These are phyloP conservation scores for Rafetus swinhoei DNA, from an alignment of 2,113 vertebrate species.

Conservation along the genomic window DNA sequence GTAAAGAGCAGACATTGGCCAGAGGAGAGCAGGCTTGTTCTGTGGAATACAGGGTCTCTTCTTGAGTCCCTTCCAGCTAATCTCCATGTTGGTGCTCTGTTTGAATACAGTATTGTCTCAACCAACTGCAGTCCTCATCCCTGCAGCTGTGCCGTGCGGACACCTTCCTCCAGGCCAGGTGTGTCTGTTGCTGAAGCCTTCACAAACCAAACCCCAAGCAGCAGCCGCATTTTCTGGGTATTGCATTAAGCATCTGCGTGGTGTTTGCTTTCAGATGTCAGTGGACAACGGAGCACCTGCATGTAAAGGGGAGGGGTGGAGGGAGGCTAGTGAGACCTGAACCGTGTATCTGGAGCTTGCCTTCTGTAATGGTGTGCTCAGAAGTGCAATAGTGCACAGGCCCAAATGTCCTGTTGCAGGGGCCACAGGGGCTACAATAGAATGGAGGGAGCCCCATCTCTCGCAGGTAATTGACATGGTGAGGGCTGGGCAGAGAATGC, in stretches of 20 bases:
- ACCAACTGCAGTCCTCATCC: not conserved
- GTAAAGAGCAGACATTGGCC: not conserved
- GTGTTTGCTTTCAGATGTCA: not conserved
- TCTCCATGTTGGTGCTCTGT: not conserved
- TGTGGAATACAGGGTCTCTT: not conserved
- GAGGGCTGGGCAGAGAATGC: not conserved
- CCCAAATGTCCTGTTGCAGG: not conserved
- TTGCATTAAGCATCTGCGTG: rapidly evolving
- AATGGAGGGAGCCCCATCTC: not conserved
- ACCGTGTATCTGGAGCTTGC: not conserved
- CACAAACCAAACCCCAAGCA: not conserved
- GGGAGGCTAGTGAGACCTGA: not conserved
- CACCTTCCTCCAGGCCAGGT: not conserved
- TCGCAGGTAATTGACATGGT: not conserved
- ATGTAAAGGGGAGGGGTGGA: rapidly evolving
- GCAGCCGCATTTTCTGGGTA: not conserved
- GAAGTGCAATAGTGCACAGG: not conserved
- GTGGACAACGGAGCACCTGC: rapidly evolving
- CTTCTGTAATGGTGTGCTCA: not conserved
- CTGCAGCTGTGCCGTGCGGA: not conserved
- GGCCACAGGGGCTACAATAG: not conserved
- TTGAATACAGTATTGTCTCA: not conserved
- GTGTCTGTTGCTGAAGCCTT: not conserved
- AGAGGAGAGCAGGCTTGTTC: not conserved
- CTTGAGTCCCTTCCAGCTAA: no score